Percentiles rank a stretch among this genome's conserved stretches.
Evolutionary conservation across 2,797 vertebrate species (phyloP).

Genomic region (Characodon lateralis): DNA sequence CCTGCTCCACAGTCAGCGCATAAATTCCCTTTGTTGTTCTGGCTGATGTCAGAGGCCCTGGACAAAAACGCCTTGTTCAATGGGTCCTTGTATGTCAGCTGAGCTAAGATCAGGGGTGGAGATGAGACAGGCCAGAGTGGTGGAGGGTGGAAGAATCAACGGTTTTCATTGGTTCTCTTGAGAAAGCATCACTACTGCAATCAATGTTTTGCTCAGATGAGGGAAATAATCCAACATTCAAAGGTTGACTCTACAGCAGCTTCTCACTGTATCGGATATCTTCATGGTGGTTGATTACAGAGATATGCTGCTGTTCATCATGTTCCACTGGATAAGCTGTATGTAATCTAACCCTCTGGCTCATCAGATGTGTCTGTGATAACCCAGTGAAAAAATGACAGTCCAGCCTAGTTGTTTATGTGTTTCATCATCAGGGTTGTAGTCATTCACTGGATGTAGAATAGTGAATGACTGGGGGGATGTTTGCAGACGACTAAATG

Average conservation of each 20-base stretch:
- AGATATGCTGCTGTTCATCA: neutral
- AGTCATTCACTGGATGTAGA: neutral
- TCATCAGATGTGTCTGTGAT: neutral
- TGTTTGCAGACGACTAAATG: neutral
- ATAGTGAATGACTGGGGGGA: neutral
- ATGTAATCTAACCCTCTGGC: neutral
- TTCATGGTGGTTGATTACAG: neutral
- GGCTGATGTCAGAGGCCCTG: slow-evolving; percentile 52
- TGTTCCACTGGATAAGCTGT: neutral
- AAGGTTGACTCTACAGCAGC: neutral
- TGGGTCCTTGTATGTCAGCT: slow-evolving; percentile 35
- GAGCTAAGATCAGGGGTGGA: slow-evolving; percentile 42
- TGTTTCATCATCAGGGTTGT: neutral
- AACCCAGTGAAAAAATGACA: neutral
- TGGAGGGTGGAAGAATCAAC: slow-evolving; percentile 1
- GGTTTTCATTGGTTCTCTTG: slow-evolving; percentile 5
- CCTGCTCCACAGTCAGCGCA: slow-evolving; percentile 2
- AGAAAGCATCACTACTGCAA: neutral
- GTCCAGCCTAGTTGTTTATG: neutral
- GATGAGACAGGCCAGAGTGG: slow-evolving; percentile 3
- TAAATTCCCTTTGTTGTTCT: slow-evolving; percentile 47
- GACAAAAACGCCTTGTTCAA: slow-evolving; percentile 71
- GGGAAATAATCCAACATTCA: neutral
- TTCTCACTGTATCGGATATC: neutral
- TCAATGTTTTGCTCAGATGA: neutral